Evolutionary conservation across 2,888 invertebrate genomes (phyloP).

Genomic region (Acrobeloides nanus): DNA sequence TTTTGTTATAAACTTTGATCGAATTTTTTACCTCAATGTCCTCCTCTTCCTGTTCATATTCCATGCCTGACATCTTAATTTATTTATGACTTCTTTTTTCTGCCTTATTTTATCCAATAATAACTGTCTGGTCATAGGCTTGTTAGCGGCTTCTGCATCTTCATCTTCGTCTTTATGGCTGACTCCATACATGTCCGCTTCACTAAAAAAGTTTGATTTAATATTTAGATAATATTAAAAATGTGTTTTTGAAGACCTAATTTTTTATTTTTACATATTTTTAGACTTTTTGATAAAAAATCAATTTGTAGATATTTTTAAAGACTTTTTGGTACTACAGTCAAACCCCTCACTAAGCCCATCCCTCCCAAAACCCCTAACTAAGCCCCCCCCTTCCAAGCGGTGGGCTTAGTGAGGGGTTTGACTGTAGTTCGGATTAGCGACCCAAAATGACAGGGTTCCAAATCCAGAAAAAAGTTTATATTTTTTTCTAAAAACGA

Average conservation of each 20-base stretch:
- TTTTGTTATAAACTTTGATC: no score
- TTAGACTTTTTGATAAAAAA: conserved; percentile 6
- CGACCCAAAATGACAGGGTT: no score
- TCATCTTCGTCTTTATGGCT: conserved; percentile 36
- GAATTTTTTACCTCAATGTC: conserved; percentile 42
- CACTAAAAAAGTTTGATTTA: conserved; percentile 32
- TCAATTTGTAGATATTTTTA: neutral
- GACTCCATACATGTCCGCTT: conserved; percentile 42
- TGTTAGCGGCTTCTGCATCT: conserved; percentile 47
- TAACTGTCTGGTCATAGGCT: conserved; percentile 48
- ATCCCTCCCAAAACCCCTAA: no score
- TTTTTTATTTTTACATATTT: conserved; percentile 6
- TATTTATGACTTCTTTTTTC: conserved; percentile 56
- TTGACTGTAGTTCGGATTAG: no score
- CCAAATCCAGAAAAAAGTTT: no score
- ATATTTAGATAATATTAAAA: neutral
- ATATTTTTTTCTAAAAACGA: no score
- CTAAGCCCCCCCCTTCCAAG: no score
- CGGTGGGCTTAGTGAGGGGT: no score
- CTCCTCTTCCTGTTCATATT: conserved; percentile 55
- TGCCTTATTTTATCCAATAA: conserved; percentile 54
- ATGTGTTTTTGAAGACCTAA: conserved; percentile 3
- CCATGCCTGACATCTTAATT: conserved; percentile 53
- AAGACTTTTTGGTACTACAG: no score
- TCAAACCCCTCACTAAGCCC: no score